Evolutionary conservation across 23 tunicate genomes (phyloP), one percentile per base, ranked within the genome.

Genomic region (Halocynthia aurantium): DNA sequence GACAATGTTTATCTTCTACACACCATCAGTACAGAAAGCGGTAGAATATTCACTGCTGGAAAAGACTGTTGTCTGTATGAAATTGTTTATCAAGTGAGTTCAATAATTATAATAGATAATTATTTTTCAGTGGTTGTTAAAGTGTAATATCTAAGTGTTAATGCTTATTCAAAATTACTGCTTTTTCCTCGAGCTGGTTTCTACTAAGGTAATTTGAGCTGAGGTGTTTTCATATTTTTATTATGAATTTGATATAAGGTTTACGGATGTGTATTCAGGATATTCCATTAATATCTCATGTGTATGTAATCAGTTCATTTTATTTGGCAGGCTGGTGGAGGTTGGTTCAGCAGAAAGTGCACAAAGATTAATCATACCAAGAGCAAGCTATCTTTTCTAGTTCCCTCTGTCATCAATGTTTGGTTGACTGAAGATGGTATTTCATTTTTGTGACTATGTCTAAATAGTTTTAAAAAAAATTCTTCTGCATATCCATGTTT

Each of bases 51-150:
- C 70, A 77, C 74, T 22, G 99, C 86, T 31, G 99, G 99, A 52
- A 96, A 85, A 70, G 99, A 96, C 76, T 96, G 99, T 8, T 96
- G 96, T 70, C 60, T 96, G 55, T 92, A 85, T 72, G 99, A 96
- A 71, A 84, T 96, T 31, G 74, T 51, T 17, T 96, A 96, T 80
- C 91, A 93, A 62, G 89, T 88, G 18, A n/a, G 75, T 61, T 20
- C 50, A 67, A 58, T 58, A 58, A 58, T 4, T 13, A 58, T 1
- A 58, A 58, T 4, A 15, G 44, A 31, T 31, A 31, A 31, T 31
- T 0, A 31, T 31, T 0, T 31, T 31, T 31, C 17, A 58, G 64
- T 58, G 17, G 64, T 58, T 1, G 44, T 31, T 31, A 31, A 31
- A 31, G 44, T 31, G 44, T 31, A 31, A 31, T 31, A 31, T 31